Conservation (phyloP, 2,797 vertebrate species). For the Astyanax mexicanus region DNA sequence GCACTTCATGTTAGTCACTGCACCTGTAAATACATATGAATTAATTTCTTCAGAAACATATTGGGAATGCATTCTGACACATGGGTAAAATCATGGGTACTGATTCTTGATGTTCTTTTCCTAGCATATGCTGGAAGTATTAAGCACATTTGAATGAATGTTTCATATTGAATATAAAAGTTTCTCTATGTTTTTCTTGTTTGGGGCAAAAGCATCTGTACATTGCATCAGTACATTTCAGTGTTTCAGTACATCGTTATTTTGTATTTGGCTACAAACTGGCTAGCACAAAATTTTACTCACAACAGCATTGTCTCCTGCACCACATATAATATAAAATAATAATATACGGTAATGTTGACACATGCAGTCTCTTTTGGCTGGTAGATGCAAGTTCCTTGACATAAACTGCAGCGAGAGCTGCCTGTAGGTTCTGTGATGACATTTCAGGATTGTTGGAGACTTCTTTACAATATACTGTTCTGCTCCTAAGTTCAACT, state of each 20-base stretch:
- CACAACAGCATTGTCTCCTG: background rate
- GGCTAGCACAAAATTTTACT: background rate
- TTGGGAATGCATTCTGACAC: background rate
- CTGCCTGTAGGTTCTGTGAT: too few species aligned
- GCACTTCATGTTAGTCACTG: constrained; percentile 4
- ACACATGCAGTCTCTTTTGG: too few species aligned
- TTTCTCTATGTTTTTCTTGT: background rate
- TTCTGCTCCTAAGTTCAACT: too few species aligned
- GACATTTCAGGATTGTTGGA: too few species aligned
- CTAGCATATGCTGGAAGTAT: background rate
- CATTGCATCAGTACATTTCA: too few species aligned
- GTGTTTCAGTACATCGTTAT: too few species aligned
- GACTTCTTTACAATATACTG: too few species aligned
- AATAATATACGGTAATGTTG: too few species aligned
- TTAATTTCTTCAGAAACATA: background rate
- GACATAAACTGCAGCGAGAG: too few species aligned
- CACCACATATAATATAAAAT: constrained; percentile 5
- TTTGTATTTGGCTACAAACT: too few species aligned
- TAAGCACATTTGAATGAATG: background rate
- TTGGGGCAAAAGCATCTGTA: background rate
- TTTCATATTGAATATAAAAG: constrained; percentile 8
- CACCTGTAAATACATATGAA: constrained; percentile 4
- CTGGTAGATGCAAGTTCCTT: too few species aligned
- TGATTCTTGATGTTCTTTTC: constrained; percentile 10
- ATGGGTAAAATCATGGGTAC: constrained; percentile 14